Conservation (phyloP, 2,888 invertebrate species). For the Metellina segmentata region DNA sequence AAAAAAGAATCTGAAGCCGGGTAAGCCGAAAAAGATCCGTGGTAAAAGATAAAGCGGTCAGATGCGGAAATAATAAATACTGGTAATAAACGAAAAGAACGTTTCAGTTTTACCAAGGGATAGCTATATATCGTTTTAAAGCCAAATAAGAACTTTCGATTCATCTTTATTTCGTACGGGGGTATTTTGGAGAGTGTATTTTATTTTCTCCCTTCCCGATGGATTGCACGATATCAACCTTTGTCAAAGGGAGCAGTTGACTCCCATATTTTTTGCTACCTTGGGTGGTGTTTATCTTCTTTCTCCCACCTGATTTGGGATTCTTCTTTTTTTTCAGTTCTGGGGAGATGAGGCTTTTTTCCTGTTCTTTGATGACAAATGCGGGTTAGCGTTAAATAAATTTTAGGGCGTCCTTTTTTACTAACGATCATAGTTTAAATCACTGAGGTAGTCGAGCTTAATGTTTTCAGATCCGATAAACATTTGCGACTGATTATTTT, state of each 20-base stretch:
- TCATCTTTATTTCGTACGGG: conserved; percentile 60
- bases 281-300: neutral
- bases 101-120: conserved; percentile 62
- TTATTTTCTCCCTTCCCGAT: conserved; percentile 47
- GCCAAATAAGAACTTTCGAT: conserved; percentile 70
- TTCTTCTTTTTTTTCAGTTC: neutral
- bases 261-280: conserved; percentile 37
- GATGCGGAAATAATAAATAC: conserved; percentile 70
- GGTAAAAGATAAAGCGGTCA: conserved; percentile 47
- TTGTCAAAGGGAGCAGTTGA: conserved; percentile 65
- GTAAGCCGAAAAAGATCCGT: conserved; percentile 55
- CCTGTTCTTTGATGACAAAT: neutral
- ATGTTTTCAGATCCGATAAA: too few species aligned
- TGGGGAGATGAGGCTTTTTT: neutral
- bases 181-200: conserved; percentile 7
- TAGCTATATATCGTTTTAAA: conserved; percentile 74
- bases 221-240: conserved; percentile 60
- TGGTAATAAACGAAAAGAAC: conserved; percentile 70
- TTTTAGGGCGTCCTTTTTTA: too few species aligned
- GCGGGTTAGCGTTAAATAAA: neutral
- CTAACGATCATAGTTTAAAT: too few species aligned
- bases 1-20: neutral
- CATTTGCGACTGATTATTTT: too few species aligned
- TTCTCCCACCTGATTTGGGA: neutral
- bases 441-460: too few species aligned